phyloP scores from a whole-genome alignment of 2,888 invertebrate species.

The Zygaena filipendulae region DNA sequence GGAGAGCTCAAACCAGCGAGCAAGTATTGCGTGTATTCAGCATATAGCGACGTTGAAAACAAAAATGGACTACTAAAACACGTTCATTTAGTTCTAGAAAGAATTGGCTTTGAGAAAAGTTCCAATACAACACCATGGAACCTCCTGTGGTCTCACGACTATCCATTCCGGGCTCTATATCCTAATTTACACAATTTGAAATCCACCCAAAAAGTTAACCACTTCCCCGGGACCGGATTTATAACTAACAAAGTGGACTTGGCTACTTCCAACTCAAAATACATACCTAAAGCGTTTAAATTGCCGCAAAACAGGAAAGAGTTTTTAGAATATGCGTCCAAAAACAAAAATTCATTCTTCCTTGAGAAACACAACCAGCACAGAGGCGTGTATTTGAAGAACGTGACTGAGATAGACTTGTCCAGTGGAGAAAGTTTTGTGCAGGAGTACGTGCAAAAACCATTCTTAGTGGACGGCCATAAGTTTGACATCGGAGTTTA shows the following conservation, averaged over 20 bases:
- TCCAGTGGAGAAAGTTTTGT: constrained; percentile 81
- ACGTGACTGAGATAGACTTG: constrained; percentile 77
- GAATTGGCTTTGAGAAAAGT: constrained; percentile 77
- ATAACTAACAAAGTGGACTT: constrained; percentile 92
- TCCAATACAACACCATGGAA: constrained; percentile 76
- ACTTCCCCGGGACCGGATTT: constrained; percentile 93
- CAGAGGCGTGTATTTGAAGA: constrained; percentile 83
- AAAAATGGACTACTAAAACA: constrained; percentile 79
- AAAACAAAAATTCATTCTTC: constrained; percentile 79
- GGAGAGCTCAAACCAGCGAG: constrained; percentile 16
- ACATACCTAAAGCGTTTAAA: constrained; percentile 89
- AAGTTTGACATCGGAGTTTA: constrained; percentile 98
- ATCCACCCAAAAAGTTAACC: constrained; percentile 86
- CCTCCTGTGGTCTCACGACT: constrained; percentile 94
- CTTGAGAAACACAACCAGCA: constrained; percentile 95
- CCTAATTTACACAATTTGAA: constrained; percentile 67
- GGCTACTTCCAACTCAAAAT: constrained; percentile 80
- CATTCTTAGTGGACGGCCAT: constrained; percentile 89
- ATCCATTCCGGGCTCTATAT: constrained; percentile 78
- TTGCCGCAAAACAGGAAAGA: constrained; percentile 79
- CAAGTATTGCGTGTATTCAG: constrained; percentile 71
- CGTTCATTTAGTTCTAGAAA: constrained; percentile 80
- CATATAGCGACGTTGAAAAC: constrained; percentile 61
- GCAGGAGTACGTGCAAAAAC: constrained; percentile 90
- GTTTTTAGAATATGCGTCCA: constrained; percentile 74